Base-by-base conservation (phyloP, 2,113 vertebrate genomes). In the Gambusia holbrooki region DNA sequence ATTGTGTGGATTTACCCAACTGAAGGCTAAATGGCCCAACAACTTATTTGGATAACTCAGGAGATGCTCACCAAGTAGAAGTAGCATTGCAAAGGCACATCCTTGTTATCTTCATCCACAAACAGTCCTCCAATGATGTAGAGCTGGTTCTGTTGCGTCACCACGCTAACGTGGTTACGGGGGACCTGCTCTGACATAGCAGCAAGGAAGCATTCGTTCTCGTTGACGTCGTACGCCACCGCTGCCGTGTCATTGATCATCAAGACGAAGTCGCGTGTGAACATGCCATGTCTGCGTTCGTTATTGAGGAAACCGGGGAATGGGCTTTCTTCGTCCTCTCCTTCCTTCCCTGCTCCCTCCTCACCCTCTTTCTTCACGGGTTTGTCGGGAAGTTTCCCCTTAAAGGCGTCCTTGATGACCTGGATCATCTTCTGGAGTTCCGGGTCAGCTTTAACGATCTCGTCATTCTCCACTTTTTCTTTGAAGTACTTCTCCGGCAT, bases 71-170 rank as follows among this genome's bases (percentile, higher is more conserved):
- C 98, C 96, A 96, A 93, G 83, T 96, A 99, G 84, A 98, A 96
- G 78, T 99, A 99, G 1, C 97, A 99, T 68, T 99, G 97, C 70
- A 98, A 95, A 45, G 98, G 97, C 3, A 93, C 83, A 28, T 97
- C 97, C 84, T 98, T 99, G 91, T 97, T 96, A 35, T 99, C 98
- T 77, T 99, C 98, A 58, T 99, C 97, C 77, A 98, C 96, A 72
- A 99, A 99, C 0, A 99, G 90, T 51, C 98, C 98, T 68, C 98
- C 98, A 1, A 99, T 92, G 75, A 99, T 88, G 69, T 93, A 99
- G 40, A 98, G 93, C 82, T 96, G 94, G 84, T 99, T 99, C 79
- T 91, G 96, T 80, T 95, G 94, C 73, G 95, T 95, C 84, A 93
- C 95, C 45, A 97, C 70, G 93, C 98, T 98, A 86, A 97, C 97